These are phyloP conservation scores for Ommatoiulus sabulosus DNA, from an alignment of 2,888 invertebrate species.

Conservation along the genomic window DNA sequence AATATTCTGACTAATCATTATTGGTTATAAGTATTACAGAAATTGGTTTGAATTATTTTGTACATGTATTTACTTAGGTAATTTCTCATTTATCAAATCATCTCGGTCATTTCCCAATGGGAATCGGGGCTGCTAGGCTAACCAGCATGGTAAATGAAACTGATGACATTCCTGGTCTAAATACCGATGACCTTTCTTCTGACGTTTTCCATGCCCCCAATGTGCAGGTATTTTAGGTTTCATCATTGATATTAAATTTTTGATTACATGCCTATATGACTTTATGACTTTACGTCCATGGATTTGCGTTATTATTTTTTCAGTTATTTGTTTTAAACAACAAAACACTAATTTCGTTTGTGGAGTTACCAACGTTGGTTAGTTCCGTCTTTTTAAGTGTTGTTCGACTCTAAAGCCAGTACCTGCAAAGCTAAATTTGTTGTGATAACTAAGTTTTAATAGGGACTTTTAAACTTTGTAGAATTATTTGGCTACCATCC, in stretches of 20 bases:
- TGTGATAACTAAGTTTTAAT: background rate
- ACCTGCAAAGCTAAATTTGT: no score
- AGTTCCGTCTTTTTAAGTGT: slow-evolving; percentile 57
- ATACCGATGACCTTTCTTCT: slow-evolving; percentile 79
- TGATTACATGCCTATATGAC: background rate
- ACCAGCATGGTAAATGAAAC: slow-evolving; percentile 92
- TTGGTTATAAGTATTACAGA: background rate
- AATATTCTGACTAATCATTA: background rate
- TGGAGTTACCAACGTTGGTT: slow-evolving; percentile 85
- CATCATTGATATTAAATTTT: background rate
- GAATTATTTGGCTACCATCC: no score
- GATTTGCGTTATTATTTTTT: slow-evolving; percentile 65
- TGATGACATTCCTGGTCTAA: slow-evolving; percentile 84
- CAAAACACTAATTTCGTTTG: slow-evolving; percentile 84
- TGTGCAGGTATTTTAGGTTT: slow-evolving; percentile 72
- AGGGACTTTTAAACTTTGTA: background rate
- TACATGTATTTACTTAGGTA: slow-evolving; percentile 69
- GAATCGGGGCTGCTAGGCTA: slow-evolving; percentile 86
- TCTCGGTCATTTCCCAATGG: slow-evolving; percentile 94
- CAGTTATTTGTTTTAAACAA: slow-evolving; percentile 86
- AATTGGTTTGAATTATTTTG: slow-evolving; percentile 57
- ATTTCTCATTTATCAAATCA: slow-evolving; percentile 91
- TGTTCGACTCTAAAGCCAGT: no score
- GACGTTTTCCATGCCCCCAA: slow-evolving; percentile 87
- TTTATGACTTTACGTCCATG: background rate